Evolutionary conservation across 2,888 invertebrate genomes (phyloP).

Genomic region (Synergus umbraculus): DNA sequence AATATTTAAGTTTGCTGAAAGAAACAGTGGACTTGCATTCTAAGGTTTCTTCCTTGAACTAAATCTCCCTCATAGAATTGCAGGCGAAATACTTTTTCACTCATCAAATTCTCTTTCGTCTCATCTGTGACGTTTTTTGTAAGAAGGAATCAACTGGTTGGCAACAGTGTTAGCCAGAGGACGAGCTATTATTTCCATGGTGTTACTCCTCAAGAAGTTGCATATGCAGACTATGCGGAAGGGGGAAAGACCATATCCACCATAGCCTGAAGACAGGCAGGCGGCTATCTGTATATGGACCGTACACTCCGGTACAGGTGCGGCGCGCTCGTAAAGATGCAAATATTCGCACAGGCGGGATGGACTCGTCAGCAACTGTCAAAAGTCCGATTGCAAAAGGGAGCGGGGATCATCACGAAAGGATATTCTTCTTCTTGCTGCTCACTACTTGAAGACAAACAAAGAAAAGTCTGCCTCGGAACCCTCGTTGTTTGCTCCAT

Average conservation of each 20-base stretch:
- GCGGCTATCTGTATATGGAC: conserved; percentile 28
- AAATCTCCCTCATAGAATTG: too few relatives aligned
- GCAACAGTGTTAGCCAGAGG: conserved; percentile 39
- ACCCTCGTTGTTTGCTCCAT: conserved; percentile 65
- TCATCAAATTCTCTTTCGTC: neutral
- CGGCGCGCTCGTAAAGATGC: conserved; percentile 72
- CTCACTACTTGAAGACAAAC: conserved; percentile 67
- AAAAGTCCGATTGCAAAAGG: conserved; percentile 69
- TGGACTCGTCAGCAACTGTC: conserved; percentile 74
- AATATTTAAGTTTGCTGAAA: too few relatives aligned
- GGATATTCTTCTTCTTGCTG: conserved; percentile 11
- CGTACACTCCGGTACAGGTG: conserved; percentile 60
- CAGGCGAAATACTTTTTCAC: neutral
- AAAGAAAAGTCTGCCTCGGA: conserved; percentile 54
- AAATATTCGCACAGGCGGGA: conserved; percentile 65
- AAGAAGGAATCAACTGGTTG: conserved; percentile 23
- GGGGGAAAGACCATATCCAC: conserved; percentile 27
- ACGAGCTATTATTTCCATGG: conserved; percentile 18
- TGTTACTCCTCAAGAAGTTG: conserved; percentile 35
- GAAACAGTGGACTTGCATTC: neutral
- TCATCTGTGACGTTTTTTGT: neutral
- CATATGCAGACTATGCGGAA: conserved; percentile 36
- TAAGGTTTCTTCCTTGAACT: neutral
- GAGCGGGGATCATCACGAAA: conserved; percentile 45
- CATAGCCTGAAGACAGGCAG: conserved; percentile 33